Percentiles rank a stretch among this genome's conserved stretches.
phyloP scores from a whole-genome alignment of 2,888 invertebrate species.

The Pardosa pseudoannulata region DNA sequence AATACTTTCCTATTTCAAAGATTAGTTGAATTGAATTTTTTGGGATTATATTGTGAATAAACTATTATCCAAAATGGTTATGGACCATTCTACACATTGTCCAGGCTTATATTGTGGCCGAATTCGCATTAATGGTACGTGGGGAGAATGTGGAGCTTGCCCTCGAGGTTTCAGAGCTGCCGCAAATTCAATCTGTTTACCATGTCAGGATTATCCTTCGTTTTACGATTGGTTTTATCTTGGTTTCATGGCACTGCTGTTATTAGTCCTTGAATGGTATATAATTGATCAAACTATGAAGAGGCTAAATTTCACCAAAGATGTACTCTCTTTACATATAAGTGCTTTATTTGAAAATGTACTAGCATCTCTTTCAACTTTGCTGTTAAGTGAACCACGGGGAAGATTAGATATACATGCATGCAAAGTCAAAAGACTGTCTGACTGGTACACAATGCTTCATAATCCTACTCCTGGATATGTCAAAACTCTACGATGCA shows the following conservation, averaged over 20 bases:
- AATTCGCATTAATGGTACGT: slow-evolving; percentile 83
- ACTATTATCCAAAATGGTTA: slow-evolving; percentile 37
- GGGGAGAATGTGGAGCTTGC: slow-evolving; percentile 86
- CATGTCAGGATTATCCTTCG: slow-evolving; percentile 85
- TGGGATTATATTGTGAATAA: no score
- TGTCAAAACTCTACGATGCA: slow-evolving; percentile 91
- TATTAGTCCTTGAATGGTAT: slow-evolving; percentile 92
- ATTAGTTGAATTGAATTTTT: slow-evolving; percentile 5
- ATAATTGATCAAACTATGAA: slow-evolving; percentile 88
- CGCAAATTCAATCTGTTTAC: slow-evolving; percentile 83
- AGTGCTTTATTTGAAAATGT: slow-evolving; percentile 90
- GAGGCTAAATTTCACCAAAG: slow-evolving; percentile 82
- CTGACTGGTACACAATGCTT: slow-evolving; percentile 98
- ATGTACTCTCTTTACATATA: slow-evolving; percentile 86
- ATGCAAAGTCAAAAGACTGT: slow-evolving; percentile 87
- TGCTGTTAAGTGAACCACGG: slow-evolving; percentile 88
- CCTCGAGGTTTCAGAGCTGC: slow-evolving; percentile 74
- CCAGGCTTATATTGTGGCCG: slow-evolving; percentile 92
- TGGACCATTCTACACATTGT: slow-evolving; percentile 79
- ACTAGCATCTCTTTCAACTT: slow-evolving; percentile 85
- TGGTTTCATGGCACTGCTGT: slow-evolving; percentile 93
- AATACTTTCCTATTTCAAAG: neutral
- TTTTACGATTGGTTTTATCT: slow-evolving; percentile 96
- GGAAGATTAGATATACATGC: slow-evolving; percentile 87
- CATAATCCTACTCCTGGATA: slow-evolving; percentile 96